A percentile compares a stretch with the other conserved stretches of the same genome.
phyloP scores from a whole-genome alignment of 2,888 invertebrate species.

The Calephelis perditalis region DNA sequence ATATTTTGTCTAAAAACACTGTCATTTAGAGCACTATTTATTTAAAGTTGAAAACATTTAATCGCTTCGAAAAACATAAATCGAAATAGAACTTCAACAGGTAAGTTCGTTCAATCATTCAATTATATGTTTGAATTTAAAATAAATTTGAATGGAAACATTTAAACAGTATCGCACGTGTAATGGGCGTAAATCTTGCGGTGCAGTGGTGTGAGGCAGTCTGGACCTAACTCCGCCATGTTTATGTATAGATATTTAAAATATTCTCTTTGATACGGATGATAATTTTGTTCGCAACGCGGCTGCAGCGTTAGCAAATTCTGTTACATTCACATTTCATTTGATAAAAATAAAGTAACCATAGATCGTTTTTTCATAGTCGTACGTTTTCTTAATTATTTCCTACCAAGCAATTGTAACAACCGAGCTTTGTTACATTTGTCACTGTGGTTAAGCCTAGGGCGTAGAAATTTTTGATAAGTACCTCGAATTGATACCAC shows the following conservation, averaged over 20 bases:
- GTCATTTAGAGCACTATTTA: too few species aligned
- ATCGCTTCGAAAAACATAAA: too few species aligned
- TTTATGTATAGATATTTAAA: constrained; percentile 72
- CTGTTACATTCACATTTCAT: constrained; percentile 23
- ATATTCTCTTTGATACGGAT: constrained; percentile 77
- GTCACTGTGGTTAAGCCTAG: too few species aligned
- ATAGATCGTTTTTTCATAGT: too few species aligned
- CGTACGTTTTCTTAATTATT: too few species aligned
- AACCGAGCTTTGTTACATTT: too few species aligned
- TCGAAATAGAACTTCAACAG: neutral
- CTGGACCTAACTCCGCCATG: constrained; percentile 59
- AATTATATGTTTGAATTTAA: constrained; percentile 1
- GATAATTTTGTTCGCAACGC: constrained; percentile 69
- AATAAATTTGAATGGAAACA: constrained; percentile 49
- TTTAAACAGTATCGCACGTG: constrained; percentile 58
- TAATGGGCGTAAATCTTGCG: constrained; percentile 66
- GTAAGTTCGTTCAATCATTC: neutral
- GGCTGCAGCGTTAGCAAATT: constrained; percentile 55
- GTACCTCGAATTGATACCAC: too few species aligned
- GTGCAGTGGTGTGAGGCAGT: constrained; percentile 53
- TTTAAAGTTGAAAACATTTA: neutral
- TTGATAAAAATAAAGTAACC: too few species aligned
- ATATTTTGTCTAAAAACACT: too few species aligned
- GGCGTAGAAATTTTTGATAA: too few species aligned
- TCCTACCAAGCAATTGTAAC: too few species aligned